Evolutionary conservation across 1,140 invertebrate genomes (phyloP).

Genomic region (Matsumurasca onukii): DNA sequence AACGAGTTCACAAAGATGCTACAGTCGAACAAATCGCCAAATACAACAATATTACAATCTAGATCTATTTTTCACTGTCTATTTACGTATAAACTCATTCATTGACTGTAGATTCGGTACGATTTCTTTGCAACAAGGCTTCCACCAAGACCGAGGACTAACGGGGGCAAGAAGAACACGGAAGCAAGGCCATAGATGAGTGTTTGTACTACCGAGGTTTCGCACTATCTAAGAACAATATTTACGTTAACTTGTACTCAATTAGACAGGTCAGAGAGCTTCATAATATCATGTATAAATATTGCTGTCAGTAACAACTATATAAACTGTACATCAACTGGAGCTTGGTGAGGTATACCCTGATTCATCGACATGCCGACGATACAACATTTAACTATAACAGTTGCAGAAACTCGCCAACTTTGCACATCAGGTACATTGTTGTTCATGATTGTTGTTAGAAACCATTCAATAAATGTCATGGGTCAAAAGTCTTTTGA

Average conservation of each 20-base stretch:
- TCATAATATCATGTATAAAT: conserved; percentile 16
- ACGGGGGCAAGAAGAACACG: conserved; percentile 2
- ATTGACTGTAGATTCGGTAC: too few relatives aligned
- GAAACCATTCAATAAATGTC: not conserved
- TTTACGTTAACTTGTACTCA: conserved; percentile 13
- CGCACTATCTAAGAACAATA: too few relatives aligned
- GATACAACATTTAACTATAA: not conserved
- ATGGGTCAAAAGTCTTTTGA: not conserved
- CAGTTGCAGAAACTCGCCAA: not conserved
- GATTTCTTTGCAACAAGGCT: too few relatives aligned
- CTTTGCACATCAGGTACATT: conserved; percentile 15
- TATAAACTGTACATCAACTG: not conserved
- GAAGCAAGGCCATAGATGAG: conserved; percentile 15
- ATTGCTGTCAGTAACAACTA: conserved; percentile 22
- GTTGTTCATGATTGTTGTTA: conserved; percentile 13
- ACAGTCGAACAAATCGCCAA: too few relatives aligned
- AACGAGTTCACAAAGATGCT: too few relatives aligned
- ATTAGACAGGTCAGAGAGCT: not conserved
- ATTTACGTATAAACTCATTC: too few relatives aligned
- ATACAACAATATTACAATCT: too few relatives aligned
- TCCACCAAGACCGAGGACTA: too few relatives aligned
- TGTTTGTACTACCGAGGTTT: conserved; percentile 22
- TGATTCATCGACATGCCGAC: not conserved
- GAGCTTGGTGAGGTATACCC: not conserved
- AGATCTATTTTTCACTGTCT: too few relatives aligned